Conservation (phyloP, 2,113 vertebrate genomes). For the Lasiurus cinereus region DNA sequence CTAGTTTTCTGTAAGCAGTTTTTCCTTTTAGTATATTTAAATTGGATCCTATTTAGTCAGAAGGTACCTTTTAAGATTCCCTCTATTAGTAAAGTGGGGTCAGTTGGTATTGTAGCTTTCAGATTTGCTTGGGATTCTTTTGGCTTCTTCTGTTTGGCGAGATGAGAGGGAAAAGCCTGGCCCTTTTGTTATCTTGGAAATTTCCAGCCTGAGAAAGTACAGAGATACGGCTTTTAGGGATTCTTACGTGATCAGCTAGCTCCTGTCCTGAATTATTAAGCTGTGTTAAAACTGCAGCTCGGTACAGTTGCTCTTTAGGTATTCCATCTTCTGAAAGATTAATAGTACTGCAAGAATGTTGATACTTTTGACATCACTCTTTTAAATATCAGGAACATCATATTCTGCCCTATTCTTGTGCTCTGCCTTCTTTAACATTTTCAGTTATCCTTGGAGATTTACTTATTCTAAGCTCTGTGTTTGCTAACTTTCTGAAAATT, state of each 20-base stretch:
- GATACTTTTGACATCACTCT: conserved; percentile 70
- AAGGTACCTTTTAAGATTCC: conserved; percentile 18
- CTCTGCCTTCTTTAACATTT: background rate
- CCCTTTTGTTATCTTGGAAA: conserved; percentile 50
- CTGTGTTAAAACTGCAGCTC: conserved; percentile 85
- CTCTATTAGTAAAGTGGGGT: conserved; percentile 31
- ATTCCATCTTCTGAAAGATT: conserved; percentile 88
- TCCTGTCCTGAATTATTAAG: conserved; percentile 88
- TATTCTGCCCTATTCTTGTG: background rate
- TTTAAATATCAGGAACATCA: conserved; percentile 64
- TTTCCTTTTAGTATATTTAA: conserved; percentile 36
- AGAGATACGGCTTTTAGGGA: conserved; percentile 51
- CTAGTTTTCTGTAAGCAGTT: conserved; percentile 50
- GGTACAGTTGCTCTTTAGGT: conserved; percentile 79
- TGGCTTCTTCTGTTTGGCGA: conserved; percentile 39
- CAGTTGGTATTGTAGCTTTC: conserved; percentile 33
- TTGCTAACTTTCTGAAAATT: conserved; percentile 33
- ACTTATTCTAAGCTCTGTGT: background rate
- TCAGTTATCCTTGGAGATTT: background rate
- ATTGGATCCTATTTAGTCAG: background rate
- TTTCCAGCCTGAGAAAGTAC: conserved; percentile 61
- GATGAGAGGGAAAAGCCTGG: conserved; percentile 25
- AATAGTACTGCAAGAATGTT: conserved; percentile 83
- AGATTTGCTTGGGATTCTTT: conserved; percentile 42
- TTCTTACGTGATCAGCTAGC: conserved; percentile 66